phyloP scores from a whole-genome alignment of 2,797 vertebrate genomes.

The Zalophus californianus region DNA sequence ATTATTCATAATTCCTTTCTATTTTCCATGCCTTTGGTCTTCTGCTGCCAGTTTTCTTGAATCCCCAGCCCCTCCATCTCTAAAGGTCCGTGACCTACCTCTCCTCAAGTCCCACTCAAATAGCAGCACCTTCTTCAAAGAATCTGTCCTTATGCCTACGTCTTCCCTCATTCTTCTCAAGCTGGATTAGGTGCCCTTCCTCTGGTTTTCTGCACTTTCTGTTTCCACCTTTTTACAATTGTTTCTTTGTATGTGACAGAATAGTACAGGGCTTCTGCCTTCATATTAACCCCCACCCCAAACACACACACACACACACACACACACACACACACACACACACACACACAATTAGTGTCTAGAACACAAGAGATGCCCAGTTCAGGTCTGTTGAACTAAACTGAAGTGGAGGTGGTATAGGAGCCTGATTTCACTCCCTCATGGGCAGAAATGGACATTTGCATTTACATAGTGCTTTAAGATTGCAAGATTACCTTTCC shows the following conservation, averaged over 20 bases:
- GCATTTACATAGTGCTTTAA: neutral
- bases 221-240: no score
- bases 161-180: neutral
- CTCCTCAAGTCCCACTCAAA: neutral
- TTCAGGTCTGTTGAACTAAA: neutral
- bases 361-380: neutral
- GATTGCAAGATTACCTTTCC: neutral
- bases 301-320: neutral
- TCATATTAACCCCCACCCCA: rapidly evolving
- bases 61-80: neutral
- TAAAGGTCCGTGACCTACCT: neutral
- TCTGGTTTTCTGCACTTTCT: neutral
- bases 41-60: neutral
- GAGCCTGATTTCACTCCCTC: neutral
- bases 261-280: neutral
- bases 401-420: neutral
- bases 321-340: neutral
- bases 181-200: neutral
- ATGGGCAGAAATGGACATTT: neutral
- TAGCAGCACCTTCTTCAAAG: neutral
- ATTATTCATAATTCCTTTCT: neutral
- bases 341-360: neutral
- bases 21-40: neutral
- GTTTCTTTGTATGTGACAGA: neutral
- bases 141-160: neutral